Evolutionary conservation across 2,797 vertebrate species (phyloP).

Genomic region (Potorous gilbertii): DNA sequence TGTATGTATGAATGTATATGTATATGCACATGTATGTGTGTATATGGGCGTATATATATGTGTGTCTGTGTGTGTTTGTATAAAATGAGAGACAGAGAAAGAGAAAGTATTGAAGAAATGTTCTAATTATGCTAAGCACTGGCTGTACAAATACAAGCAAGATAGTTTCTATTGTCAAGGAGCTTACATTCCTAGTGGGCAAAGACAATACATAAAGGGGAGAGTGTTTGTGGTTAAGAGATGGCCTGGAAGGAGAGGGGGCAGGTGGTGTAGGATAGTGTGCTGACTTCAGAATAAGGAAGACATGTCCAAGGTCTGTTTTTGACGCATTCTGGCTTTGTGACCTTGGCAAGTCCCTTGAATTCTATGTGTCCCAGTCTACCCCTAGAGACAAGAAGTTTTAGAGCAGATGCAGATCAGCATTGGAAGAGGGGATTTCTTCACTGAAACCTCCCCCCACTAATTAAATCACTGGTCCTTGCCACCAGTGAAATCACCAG

Average conservation of each 20-base stretch:
- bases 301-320: not conserved
- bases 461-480: not conserved
- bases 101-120: not conserved
- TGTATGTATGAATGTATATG: no score
- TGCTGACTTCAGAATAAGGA: not conserved
- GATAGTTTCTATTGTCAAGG: no score
- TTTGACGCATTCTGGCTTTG: not conserved
- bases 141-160: no score
- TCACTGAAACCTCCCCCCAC: not conserved
- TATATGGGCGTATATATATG: no score
- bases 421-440: not conserved
- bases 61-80: fast-evolving
- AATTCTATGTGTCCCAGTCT: not conserved
- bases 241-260: not conserved
- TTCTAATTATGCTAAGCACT: no score
- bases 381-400: not conserved
- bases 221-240: not conserved
- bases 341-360: not conserved
- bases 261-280: not conserved
- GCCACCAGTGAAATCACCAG: not conserved
- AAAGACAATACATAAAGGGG: not conserved
- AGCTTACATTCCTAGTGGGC: not conserved
- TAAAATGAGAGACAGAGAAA: not conserved
- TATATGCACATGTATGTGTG: no score
- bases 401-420: not conserved